A percentile compares a stretch with the other conserved stretches of the same genome.
Conservation (phyloP, 2,888 invertebrate species). For the Venusia cambrica region DNA sequence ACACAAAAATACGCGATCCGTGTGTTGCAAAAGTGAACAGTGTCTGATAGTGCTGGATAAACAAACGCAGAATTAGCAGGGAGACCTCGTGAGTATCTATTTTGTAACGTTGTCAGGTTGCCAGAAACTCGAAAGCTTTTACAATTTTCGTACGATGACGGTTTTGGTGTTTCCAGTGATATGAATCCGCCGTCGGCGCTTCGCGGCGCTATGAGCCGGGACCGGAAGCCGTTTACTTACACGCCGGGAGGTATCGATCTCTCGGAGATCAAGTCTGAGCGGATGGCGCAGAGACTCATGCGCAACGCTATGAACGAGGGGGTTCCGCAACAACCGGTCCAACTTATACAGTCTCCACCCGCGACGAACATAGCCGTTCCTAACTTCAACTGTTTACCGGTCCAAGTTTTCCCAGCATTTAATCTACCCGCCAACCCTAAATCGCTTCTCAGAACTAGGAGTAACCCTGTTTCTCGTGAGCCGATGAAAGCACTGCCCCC, state of each 20-base stretch:
- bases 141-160: constrained; percentile 36
- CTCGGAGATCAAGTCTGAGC: constrained; percentile 93
- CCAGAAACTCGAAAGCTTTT: constrained; percentile 55
- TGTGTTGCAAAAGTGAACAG: constrained; percentile 63
- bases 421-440: constrained; percentile 87
- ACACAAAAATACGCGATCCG: constrained; percentile 63
- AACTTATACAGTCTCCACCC: constrained; percentile 69
- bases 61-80: constrained; percentile 51
- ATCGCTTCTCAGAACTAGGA: constrained; percentile 65
- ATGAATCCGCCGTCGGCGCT: constrained; percentile 91
- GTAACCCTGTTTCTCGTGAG: constrained; percentile 55
- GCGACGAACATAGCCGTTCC: constrained; percentile 69
- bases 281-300: constrained; percentile 89
- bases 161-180: constrained; percentile 52
- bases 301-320: constrained; percentile 84
- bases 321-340: constrained; percentile 83
- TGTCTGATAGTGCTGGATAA: constrained; percentile 53
- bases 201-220: constrained; percentile 94
- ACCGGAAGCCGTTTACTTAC: constrained; percentile 97
- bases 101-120: constrained; percentile 69
- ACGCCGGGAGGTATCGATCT: constrained; percentile 95
- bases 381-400: constrained; percentile 72
- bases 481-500: constrained; percentile 36
- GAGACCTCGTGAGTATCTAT: constrained; percentile 70
- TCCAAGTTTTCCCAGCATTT: constrained; percentile 82